Evolutionary conservation across 2,113 vertebrate species (phyloP).

Genomic region (Menidia beryllina): DNA sequence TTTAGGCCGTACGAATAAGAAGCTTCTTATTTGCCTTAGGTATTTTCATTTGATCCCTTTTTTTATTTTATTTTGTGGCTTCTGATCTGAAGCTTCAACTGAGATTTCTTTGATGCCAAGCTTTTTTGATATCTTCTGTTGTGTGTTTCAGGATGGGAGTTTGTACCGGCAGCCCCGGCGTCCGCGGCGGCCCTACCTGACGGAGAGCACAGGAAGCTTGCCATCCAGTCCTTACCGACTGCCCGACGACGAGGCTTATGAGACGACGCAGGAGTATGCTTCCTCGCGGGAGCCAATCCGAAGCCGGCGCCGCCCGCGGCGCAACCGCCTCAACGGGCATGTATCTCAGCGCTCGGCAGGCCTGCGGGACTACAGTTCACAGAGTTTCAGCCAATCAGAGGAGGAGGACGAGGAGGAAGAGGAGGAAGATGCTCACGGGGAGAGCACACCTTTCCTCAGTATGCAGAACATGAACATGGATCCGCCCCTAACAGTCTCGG

Average conservation of each 20-base stretch:
- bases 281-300: slow-evolving; percentile 88
- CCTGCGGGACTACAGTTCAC: slow-evolving; percentile 92
- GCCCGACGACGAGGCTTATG: slow-evolving; percentile 94
- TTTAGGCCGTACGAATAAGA: too few species aligned
- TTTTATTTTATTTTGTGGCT: not conserved
- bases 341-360: slow-evolving; percentile 86
- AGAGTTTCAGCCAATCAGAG: slow-evolving; percentile 92
- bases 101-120: not conserved
- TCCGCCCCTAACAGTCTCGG: slow-evolving; percentile 79
- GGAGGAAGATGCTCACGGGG: slow-evolving; percentile 83
- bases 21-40: too few species aligned
- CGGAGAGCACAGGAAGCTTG: slow-evolving; percentile 93
- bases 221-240: slow-evolving; percentile 95
- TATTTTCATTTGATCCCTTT: not conserved
- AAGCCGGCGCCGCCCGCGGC: slow-evolving; percentile 86
- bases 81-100: not conserved
- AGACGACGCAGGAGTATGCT: slow-evolving; percentile 96
- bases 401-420: slow-evolving; percentile 87
- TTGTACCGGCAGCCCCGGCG: slow-evolving; percentile 89
- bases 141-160: slow-evolving; percentile 83
- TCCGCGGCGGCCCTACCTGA: slow-evolving; percentile 81
- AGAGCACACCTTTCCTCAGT: slow-evolving; percentile 97
- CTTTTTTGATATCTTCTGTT: not conserved
- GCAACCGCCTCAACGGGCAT: slow-evolving; percentile 93
- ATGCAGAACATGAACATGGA: slow-evolving; percentile 89